These are phyloP conservation scores for Acanthosepion lycidas DNA, from an alignment of 2,888 invertebrate genomes.

Conservation along the genomic window DNA sequence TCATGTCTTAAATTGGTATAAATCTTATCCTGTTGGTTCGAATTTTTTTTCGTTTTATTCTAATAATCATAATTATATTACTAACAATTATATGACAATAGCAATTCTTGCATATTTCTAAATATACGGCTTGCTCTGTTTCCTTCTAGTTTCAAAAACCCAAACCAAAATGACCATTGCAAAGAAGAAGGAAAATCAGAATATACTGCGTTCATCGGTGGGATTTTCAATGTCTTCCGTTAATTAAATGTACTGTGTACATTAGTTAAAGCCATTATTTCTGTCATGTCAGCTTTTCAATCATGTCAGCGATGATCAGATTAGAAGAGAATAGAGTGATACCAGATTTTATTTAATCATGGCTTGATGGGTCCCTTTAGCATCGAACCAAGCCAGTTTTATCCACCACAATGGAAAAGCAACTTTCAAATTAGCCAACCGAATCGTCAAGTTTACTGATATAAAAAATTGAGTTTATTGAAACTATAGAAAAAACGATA, in stretches of 20 bases:
- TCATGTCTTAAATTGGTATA: too few relatives aligned
- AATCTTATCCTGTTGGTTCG: too few relatives aligned
- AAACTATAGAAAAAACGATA: too few relatives aligned
- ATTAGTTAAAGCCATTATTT: background rate
- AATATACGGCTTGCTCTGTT: background rate
- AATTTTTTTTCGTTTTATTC: too few relatives aligned
- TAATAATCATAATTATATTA: too few relatives aligned
- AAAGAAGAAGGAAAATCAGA: background rate
- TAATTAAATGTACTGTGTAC: background rate
- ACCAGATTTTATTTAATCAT: background rate
- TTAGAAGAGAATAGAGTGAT: background rate
- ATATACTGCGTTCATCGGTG: background rate
- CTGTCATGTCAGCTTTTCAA: background rate
- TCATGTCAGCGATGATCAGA: background rate
- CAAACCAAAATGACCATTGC: background rate
- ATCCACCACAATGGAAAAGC: background rate
- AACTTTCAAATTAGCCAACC: too few relatives aligned
- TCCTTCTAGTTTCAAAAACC: background rate
- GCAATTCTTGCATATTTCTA: background rate
- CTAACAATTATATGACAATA: too few relatives aligned
- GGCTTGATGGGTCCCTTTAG: background rate
- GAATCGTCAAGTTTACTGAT: too few relatives aligned
- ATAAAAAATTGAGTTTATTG: too few relatives aligned
- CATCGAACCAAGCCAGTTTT: background rate
- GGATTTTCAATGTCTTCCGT: background rate